These are phyloP conservation scores for Rhimphoctona megacephalus DNA, from an alignment of 2,888 invertebrate species.

Conservation along the genomic window DNA sequence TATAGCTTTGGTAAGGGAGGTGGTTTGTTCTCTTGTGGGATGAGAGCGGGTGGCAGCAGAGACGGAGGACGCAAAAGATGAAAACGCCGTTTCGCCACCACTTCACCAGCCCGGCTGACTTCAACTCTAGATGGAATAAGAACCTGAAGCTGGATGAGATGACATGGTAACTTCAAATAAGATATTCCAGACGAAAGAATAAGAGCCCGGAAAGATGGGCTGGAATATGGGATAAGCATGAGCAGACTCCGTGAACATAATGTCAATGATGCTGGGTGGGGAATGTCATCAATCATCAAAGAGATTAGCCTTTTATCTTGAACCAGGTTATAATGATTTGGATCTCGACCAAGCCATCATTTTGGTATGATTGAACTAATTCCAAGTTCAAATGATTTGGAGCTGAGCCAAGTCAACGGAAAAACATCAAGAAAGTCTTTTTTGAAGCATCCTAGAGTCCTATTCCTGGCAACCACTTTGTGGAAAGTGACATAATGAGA, in stretches of 20 bases:
- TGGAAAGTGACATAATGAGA: background rate
- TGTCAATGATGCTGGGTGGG: background rate
- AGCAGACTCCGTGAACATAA: background rate
- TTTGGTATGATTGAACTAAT: background rate
- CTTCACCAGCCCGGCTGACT: conserved; percentile 67
- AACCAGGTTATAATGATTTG: background rate
- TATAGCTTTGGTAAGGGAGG: conserved; percentile 15
- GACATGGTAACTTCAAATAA: conserved; percentile 38
- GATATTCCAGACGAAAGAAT: conserved; percentile 15
- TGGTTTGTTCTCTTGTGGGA: conserved; percentile 42
- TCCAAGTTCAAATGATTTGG: background rate
- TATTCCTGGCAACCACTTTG: background rate
- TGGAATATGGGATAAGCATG: background rate
- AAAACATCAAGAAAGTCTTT: background rate
- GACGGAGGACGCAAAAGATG: conserved; percentile 44
- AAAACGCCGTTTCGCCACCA: conserved; percentile 61
- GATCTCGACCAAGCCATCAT: background rate
- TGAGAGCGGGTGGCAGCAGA: conserved; percentile 27
- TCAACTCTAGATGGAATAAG: conserved; percentile 55
- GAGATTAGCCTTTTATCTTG: background rate
- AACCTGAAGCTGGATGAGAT: background rate
- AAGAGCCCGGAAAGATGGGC: background rate
- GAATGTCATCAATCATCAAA: background rate
- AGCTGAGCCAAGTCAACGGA: background rate
- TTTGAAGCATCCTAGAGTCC: background rate